phyloP scores from a whole-genome alignment of 2,113 vertebrate genomes.

The Mohoua ochrocephala region DNA sequence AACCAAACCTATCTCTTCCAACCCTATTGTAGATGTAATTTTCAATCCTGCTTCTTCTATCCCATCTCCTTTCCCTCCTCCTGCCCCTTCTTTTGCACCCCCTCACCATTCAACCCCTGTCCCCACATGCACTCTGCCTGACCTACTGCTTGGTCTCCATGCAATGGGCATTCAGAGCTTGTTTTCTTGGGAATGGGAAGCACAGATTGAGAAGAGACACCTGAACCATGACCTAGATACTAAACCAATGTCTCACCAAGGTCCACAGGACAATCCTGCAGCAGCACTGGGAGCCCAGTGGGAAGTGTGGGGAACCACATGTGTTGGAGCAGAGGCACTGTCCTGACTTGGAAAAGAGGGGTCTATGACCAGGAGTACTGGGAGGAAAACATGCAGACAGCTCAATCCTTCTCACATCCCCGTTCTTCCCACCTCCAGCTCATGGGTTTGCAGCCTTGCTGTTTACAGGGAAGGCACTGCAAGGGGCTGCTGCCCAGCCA shows the following conservation, averaged over 20 bases:
- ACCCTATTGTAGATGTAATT: background rate
- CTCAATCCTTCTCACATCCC: background rate
- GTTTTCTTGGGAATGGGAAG: background rate
- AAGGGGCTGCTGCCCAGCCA: background rate
- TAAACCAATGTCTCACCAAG: background rate
- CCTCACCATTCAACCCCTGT: fast-evolving
- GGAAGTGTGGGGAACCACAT: background rate
- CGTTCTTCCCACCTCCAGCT: background rate
- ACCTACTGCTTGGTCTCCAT: background rate
- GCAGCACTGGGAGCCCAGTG: background rate
- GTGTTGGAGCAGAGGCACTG: background rate
- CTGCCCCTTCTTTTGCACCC: background rate
- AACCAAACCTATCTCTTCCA: background rate
- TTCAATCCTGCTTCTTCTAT: background rate
- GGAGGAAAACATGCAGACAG: fast-evolving
- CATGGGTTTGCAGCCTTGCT: fast-evolving
- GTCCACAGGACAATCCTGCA: background rate
- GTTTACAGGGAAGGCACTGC: background rate
- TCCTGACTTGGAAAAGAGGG: background rate
- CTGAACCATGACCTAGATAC: background rate
- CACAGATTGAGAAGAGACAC: fast-evolving
- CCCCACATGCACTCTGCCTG: background rate
- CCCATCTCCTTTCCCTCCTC: background rate
- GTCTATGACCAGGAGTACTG: background rate
- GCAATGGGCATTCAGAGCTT: background rate